phyloP scores from a whole-genome alignment of 2,797 vertebrate species.

The Sebastes kiyomatsui region DNA sequence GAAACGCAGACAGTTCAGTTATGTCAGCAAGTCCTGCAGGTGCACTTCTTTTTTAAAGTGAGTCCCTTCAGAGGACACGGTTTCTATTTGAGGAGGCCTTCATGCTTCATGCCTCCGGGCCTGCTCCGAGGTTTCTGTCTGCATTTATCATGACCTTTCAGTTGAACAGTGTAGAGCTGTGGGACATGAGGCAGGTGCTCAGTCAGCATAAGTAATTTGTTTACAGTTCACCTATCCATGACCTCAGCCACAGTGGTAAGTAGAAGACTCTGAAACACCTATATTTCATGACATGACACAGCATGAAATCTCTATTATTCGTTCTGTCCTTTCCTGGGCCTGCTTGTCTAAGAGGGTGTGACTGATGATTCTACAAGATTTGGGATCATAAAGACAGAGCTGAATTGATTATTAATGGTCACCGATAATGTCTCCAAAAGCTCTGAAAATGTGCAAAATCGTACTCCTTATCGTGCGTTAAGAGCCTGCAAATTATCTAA shows the following conservation, averaged over 20 bases:
- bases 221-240: conserved; percentile 7
- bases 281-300: not conserved
- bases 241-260: not conserved
- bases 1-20: conserved; percentile 18
- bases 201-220: conserved; percentile 3
- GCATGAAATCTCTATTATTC: not conserved
- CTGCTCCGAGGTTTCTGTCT: conserved; percentile 17
- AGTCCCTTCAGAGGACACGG: conserved; percentile 5
- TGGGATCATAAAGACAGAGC: not conserved
- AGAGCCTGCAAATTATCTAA: not conserved
- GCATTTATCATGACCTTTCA: conserved; percentile 19
- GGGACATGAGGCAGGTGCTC: conserved; percentile 21
- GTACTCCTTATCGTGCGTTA: not conserved
- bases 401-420: not conserved
- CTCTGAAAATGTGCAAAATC: not conserved
- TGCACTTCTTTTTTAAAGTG: not conserved
- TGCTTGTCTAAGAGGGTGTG: not conserved
- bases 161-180: conserved; percentile 15
- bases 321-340: not conserved
- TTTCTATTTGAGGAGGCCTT: conserved; percentile 34
- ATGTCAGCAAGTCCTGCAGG: conserved; percentile 36
- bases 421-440: not conserved
- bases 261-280: not conserved
- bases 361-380: not conserved
- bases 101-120: conserved; percentile 24